Base-by-base conservation (phyloP, 1,140 invertebrate genomes). In the Apis cerana region DNA sequence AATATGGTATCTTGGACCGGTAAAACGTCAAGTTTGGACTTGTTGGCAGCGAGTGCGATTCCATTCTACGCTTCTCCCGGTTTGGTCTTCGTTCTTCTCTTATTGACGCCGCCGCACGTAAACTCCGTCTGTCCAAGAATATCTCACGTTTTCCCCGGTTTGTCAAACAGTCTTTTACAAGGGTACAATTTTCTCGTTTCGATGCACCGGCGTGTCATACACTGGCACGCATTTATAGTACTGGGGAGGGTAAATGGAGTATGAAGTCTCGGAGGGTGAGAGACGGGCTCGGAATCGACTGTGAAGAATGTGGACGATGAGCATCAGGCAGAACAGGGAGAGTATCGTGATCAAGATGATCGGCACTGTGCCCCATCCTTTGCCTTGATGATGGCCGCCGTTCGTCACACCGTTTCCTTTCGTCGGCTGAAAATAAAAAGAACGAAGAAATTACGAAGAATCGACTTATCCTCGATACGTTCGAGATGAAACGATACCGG, bases 211-310 rank as follows among this genome's bases (percentile, higher is more conserved):
- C 7, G 90, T 91, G 52, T 93, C 93, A 76, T 94, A 93, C 21
- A 85, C 91, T 17, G 92, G 92, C n/a, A 94, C 92, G 75, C 91
- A 93, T 77, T 94, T 94, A 87, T 94, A 94, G 83, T 94, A 94
- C 80, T 94, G 92, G 50, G 92, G 89, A n/a, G 92, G 91, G 69
- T 91, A 92, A 10, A 90, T 87, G 8, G 90, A 75, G 64, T 92
- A 94, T 1, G 91, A 81, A 17, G 82, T 80, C 54, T 91, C 89
- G 23, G 90, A 89, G 0, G 92, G 90, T 21, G 91, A 90, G 15
- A 94, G 76, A 19, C 92, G 90, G 3, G 90, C 91, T 0, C 92
- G 91, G 76, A 93, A 93, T 86, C 90, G 89, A 27, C 81, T 86
- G 48, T 92, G 89, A n/a, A 91, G 89, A 23, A 92, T 89, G 79